These are phyloP conservation scores for Telmatherina bonti DNA, from an alignment of 2,797 vertebrate genomes.

Conservation along the genomic window DNA sequence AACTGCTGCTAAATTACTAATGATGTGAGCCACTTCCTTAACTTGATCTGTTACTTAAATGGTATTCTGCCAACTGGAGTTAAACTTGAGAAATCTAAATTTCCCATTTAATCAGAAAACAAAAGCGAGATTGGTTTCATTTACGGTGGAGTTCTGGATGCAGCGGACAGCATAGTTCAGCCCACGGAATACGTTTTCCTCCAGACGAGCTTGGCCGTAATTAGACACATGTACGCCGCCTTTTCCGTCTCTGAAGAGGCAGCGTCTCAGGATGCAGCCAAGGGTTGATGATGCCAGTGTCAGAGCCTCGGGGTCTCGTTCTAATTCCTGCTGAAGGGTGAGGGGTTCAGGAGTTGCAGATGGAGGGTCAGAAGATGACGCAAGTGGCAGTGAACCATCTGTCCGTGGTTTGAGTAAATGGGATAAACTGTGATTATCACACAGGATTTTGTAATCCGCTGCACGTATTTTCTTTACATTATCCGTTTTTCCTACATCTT, in stretches of 20 bases:
- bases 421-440: constrained; percentile 84
- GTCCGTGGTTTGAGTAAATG: constrained; percentile 80
- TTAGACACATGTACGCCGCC: constrained; percentile 90
- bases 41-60: constrained; percentile 25
- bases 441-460: constrained; percentile 79
- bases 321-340: constrained; percentile 88
- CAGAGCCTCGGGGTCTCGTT: constrained; percentile 88
- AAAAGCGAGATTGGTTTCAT: constrained; percentile 5
- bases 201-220: constrained; percentile 87
- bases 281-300: constrained; percentile 82
- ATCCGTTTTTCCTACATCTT: constrained; percentile 43
- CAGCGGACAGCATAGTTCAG: constrained; percentile 89
- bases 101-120: constrained; percentile 14
- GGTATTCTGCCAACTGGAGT: neutral
- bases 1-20: constrained; percentile 55
- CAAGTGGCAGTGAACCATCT: constrained; percentile 77
- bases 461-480: constrained; percentile 47
- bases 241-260: constrained; percentile 90
- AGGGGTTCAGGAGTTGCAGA: constrained; percentile 77
- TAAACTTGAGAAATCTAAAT: neutral
- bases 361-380: constrained; percentile 78
- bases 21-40: constrained; percentile 30
- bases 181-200: constrained; percentile 87
- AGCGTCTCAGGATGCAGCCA: constrained; percentile 87
- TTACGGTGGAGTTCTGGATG: constrained; percentile 90